Conservation (phyloP, 2,888 invertebrate genomes). For the Melanotus villosus region DNA sequence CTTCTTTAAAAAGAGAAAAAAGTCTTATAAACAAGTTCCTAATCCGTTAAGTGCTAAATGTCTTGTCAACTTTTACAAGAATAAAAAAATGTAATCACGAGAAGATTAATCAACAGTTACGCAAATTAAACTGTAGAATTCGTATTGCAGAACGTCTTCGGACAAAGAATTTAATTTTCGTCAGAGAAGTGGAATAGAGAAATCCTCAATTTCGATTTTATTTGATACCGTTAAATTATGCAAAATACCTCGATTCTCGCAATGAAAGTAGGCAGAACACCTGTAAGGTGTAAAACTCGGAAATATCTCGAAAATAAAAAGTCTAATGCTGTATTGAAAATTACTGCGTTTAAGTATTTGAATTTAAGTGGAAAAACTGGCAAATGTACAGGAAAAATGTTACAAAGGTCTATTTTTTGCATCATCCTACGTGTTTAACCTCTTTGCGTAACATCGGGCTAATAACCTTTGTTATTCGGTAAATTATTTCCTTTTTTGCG, state of each 20-base stretch:
- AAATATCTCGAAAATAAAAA: slow-evolving; percentile 2
- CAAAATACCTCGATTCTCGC: too few species aligned
- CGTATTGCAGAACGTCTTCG: not conserved
- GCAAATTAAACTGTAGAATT: too few species aligned
- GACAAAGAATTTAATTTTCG: not conserved
- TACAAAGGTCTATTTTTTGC: slow-evolving; percentile 36
- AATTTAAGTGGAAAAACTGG: slow-evolving; percentile 35
- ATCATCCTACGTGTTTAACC: slow-evolving; percentile 33
- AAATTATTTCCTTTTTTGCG: slow-evolving; percentile 23
- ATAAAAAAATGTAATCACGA: not conserved
- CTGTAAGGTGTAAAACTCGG: slow-evolving; percentile 7
- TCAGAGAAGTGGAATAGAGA: too few species aligned
- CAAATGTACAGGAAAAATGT: slow-evolving; percentile 28
- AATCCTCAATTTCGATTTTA: not conserved
- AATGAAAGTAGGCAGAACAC: not conserved
- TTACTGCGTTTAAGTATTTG: slow-evolving; percentile 32
- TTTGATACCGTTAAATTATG: too few species aligned
- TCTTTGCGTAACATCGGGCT: slow-evolving; percentile 32
- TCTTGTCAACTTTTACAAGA: slow-evolving; percentile 10
- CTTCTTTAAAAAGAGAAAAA: slow-evolving; percentile 5
- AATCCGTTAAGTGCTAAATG: slow-evolving; percentile 13
- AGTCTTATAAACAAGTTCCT: slow-evolving; percentile 14
- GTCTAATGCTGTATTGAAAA: slow-evolving; percentile 14
- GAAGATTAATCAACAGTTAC: not conserved
- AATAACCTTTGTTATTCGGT: slow-evolving; percentile 36